phyloP scores from a whole-genome alignment of 1,140 invertebrate genomes.

The Samia ricini region DNA sequence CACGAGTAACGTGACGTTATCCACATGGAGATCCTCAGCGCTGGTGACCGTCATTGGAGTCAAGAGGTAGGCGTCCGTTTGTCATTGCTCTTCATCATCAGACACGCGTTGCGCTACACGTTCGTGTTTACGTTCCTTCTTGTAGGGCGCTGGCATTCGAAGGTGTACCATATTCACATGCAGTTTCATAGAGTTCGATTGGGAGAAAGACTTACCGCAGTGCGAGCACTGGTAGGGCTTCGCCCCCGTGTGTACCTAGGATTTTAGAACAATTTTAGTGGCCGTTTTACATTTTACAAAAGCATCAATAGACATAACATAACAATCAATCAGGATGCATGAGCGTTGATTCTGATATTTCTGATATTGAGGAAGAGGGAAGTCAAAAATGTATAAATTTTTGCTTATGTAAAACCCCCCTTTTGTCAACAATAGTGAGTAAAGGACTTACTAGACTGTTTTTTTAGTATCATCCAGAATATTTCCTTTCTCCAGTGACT shows the following conservation, averaged over 20 bases:
- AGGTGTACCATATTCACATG: constrained; percentile 64
- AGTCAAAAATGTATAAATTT: no score
- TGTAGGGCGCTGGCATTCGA: constrained; percentile 33
- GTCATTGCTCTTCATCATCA: background rate
- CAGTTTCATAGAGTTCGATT: constrained; percentile 81
- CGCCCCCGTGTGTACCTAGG: constrained; percentile 81
- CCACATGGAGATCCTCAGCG: background rate
- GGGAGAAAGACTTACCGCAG: constrained; percentile 89
- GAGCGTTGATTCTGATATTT: no score
- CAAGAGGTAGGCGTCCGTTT: background rate
- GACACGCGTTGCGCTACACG: no score
- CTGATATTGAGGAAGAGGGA: no score
- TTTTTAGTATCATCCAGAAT: no score
- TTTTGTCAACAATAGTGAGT: no score
- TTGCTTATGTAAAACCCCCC: no score
- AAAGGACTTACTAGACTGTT: no score
- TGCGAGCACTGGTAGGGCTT: constrained; percentile 87
- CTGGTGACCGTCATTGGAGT: background rate
- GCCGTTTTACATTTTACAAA: no score
- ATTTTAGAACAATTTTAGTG: background rate
- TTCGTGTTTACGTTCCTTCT: constrained; percentile 15
- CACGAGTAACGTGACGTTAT: background rate
- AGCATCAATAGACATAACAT: no score
- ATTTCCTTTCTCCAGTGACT: no score
- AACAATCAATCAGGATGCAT: no score